Evolutionary conservation across 64 coral and sea anemone species (phyloP).

Genomic region (Orbicella faveolata): DNA sequence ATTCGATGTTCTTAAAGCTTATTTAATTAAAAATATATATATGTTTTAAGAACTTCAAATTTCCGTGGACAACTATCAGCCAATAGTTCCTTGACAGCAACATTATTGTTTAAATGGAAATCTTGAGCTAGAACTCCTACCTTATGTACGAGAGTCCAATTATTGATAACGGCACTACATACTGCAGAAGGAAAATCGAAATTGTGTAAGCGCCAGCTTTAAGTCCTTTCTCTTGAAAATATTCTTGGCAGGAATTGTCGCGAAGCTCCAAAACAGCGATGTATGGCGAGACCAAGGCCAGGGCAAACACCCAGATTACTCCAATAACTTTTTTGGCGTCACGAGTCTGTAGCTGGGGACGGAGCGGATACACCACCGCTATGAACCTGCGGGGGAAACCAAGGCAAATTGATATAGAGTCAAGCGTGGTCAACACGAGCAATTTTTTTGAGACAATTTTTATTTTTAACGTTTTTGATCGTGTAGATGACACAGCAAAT

Average conservation of each 20-base stretch:
- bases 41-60: no score
- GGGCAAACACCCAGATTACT: conserved; percentile 71
- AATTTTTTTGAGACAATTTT: neutral
- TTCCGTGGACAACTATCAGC: no score
- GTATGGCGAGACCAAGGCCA: conserved; percentile 80
- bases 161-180: conserved; percentile 81
- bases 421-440: neutral
- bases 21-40: no score
- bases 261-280: conserved; percentile 63
- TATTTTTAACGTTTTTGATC: no score
- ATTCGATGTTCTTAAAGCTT: no score
- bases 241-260: conserved; percentile 33
- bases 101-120: neutral
- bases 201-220: conserved; percentile 72
- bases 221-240: conserved; percentile 70
- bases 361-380: conserved; percentile 80
- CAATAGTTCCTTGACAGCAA: no score
- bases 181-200: conserved; percentile 81
- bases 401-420: neutral
- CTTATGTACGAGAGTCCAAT: conserved; percentile 94
- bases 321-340: conserved; percentile 89
- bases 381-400: conserved; percentile 58
- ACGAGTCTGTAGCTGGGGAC: conserved; percentile 69
- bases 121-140: neutral
- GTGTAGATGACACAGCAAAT: no score